Conservation (phyloP, 2,888 invertebrate species). For the Epinotia demarniana region DNA sequence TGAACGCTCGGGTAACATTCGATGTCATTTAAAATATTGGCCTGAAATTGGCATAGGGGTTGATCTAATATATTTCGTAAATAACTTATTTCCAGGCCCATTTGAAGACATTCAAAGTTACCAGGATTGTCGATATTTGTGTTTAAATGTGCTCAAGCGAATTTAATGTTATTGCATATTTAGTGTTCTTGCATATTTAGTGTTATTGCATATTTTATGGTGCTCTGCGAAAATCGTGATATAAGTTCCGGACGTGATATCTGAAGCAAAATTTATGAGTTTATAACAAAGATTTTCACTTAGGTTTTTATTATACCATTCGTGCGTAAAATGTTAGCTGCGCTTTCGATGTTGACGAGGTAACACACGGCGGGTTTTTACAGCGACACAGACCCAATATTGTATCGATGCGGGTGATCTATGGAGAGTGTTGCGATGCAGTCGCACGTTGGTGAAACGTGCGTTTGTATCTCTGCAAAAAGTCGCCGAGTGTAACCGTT, state of each 20-base stretch:
- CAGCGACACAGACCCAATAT: too few species aligned
- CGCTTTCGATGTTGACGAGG: neutral
- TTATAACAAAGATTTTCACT: neutral
- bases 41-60: neutral
- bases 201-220: neutral
- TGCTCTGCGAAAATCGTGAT: constrained; percentile 12
- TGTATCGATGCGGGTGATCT: too few species aligned
- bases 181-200: neutral
- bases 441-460: too few species aligned
- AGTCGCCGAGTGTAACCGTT: too few species aligned
- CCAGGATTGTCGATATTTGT: neutral
- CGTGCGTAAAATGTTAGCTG: neutral
- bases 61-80: neutral
- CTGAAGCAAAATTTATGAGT: neutral
- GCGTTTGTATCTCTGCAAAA: too few species aligned
- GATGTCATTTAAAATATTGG: neutral
- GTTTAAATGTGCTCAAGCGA: constrained; percentile 8
- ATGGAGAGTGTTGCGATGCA: too few species aligned
- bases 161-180: constrained; percentile 3
- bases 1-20: neutral
- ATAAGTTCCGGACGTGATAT: neutral
- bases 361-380: too few species aligned
- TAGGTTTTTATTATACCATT: neutral
- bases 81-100: neutral
- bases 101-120: neutral